These are phyloP conservation scores for Amblyraja radiata DNA, from an alignment of 2,797 vertebrate genomes.

Conservation along the genomic window DNA sequence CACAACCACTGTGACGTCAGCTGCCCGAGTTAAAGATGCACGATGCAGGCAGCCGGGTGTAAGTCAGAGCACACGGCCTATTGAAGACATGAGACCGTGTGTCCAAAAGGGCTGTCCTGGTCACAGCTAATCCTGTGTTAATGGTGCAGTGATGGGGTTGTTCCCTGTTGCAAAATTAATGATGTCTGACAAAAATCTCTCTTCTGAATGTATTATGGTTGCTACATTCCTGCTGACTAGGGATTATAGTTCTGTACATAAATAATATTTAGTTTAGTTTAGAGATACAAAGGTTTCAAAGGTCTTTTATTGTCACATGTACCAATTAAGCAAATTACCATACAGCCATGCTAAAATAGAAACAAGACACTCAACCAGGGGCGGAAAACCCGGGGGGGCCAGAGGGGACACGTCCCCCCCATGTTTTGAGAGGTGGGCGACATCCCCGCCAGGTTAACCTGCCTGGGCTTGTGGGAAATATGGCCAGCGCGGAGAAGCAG, in stretches of 20 bases:
- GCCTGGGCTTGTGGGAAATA: no score
- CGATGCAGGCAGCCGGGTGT: slow-evolving; percentile 40
- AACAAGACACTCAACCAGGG: no score
- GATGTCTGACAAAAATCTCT: not conserved
- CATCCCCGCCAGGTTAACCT: no score
- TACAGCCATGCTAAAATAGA: no score
- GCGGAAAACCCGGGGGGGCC: no score
- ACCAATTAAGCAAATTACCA: no score
- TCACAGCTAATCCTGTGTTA: slow-evolving; percentile 1
- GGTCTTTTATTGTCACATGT: no score
- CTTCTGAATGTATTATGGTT: slow-evolving; percentile 14
- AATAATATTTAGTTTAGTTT: not conserved
- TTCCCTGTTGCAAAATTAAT: not conserved
- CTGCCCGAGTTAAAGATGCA: slow-evolving; percentile 37
- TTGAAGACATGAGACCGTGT: not conserved
- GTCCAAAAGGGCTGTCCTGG: not conserved
- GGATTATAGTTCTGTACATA: not conserved
- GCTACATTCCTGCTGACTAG: not conserved
- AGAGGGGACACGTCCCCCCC: no score
- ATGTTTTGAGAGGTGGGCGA: no score
- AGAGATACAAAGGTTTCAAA: no score
- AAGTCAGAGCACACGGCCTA: not conserved
- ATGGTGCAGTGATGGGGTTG: not conserved
- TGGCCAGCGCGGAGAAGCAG: no score
- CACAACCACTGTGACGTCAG: slow-evolving; percentile 37